Conservation (phyloP, 2,888 invertebrate genomes). For the Ormyrus labotus region DNA sequence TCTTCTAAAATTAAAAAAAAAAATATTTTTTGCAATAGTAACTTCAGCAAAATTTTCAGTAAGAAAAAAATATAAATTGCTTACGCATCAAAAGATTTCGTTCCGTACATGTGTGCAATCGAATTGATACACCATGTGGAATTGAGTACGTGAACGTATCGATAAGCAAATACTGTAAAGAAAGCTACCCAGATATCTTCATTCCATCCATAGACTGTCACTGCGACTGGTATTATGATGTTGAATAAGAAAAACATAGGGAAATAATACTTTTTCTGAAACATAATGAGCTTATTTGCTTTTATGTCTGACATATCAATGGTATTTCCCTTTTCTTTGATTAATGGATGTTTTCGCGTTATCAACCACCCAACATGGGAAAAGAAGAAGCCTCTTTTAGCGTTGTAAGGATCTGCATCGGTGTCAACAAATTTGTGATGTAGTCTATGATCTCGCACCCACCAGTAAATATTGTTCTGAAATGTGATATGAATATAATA, state of each 20-base stretch:
- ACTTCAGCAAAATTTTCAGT: neutral
- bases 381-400: constrained; percentile 90
- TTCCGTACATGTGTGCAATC: too few species aligned
- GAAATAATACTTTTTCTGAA: constrained; percentile 74
- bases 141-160: too few species aligned
- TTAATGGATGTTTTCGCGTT: constrained; percentile 86
- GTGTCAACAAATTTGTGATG: constrained; percentile 88
- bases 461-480: constrained; percentile 66
- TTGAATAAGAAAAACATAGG: constrained; percentile 77
- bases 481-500: neutral
- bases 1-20: constrained; percentile 12
- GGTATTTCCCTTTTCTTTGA: constrained; percentile 77
- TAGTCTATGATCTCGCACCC: constrained; percentile 87
- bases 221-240: constrained; percentile 77
- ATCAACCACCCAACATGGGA: constrained; percentile 92
- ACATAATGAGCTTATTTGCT: too few species aligned
- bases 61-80: constrained; percentile 79
- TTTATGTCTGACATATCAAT: constrained; percentile 59
- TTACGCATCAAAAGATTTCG: too few species aligned
- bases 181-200: too few species aligned
- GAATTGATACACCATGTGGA: too few species aligned
- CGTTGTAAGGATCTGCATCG: constrained; percentile 88
- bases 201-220: too few species aligned
- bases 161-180: too few species aligned
- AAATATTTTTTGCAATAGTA: neutral